These are phyloP conservation scores for Biston betularia DNA, from an alignment of 2,888 invertebrate species.

Conservation along the genomic window DNA sequence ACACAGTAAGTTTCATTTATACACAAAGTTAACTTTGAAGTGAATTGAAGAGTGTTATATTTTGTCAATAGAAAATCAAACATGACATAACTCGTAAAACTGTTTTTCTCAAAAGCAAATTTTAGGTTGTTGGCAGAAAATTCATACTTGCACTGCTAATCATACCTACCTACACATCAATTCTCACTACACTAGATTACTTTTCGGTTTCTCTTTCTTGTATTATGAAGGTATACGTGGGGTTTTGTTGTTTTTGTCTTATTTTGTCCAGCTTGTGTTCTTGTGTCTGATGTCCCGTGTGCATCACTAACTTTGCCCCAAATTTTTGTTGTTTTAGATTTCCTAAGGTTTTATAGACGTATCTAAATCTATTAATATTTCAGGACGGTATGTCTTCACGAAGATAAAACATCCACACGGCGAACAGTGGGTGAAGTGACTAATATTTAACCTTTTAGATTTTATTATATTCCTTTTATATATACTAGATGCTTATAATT, in stretches of 20 bases:
- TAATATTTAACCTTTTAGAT: slow-evolving; percentile 25
- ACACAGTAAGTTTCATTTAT: not conserved
- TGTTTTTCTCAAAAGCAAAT: too few species aligned
- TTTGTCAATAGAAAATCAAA: too few species aligned
- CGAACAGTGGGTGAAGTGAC: slow-evolving; percentile 56
- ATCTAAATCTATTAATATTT: slow-evolving; percentile 54
- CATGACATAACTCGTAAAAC: too few species aligned
- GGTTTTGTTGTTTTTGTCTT: slow-evolving; percentile 5
- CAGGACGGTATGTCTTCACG: slow-evolving; percentile 80
- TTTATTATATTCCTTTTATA: slow-evolving; percentile 24
- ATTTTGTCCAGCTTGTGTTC: slow-evolving; percentile 1
- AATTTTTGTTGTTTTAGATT: not conserved
- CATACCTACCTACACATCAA: not conserved
- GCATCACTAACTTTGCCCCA: not conserved
- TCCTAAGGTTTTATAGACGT: not conserved
- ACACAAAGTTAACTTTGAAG: too few species aligned
- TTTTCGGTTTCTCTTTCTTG: not conserved
- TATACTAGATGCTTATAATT: not conserved
- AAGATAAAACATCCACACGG: slow-evolving; percentile 62
- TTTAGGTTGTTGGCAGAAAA: too few species aligned
- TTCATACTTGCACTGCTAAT: too few species aligned
- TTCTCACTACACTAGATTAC: not conserved
- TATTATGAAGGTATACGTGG: not conserved
- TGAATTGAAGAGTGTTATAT: too few species aligned
- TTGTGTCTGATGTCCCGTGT: not conserved